Evolutionary conservation across 2,797 vertebrate species (phyloP).

Genomic region (Spea hammondii): DNA sequence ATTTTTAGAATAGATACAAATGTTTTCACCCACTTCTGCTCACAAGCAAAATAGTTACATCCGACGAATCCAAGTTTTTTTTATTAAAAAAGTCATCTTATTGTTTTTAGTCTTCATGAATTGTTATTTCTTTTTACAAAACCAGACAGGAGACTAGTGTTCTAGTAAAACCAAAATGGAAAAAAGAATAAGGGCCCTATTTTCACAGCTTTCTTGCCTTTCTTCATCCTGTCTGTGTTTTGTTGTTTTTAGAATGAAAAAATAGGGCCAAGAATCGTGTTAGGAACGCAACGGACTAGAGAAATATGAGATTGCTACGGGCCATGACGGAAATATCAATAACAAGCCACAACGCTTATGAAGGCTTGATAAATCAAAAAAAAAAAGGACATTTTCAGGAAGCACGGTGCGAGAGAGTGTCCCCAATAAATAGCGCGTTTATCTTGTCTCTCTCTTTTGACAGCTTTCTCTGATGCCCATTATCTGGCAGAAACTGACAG

Average conservation of each 20-base stretch:
- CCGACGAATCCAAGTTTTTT: too few species aligned
- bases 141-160: too few species aligned
- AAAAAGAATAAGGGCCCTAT: neutral
- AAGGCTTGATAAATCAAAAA: neutral
- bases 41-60: too few species aligned
- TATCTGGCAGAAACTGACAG: too few species aligned
- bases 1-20: too few species aligned
- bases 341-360: neutral
- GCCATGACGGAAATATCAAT: neutral
- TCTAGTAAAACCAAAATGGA: neutral
- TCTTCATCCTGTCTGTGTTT: neutral
- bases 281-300: neutral
- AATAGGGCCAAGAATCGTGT: neutral
- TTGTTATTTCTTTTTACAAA: too few species aligned
- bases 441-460: neutral
- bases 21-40: too few species aligned
- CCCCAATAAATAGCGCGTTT: neutral
- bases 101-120: too few species aligned
- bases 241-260: neutral
- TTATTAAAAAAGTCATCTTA: too few species aligned
- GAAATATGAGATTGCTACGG: constrained; percentile 16
- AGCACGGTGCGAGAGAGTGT: neutral
- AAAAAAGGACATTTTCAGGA: neutral
- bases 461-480: neutral
- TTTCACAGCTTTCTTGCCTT: constrained; percentile 16